Conservation (phyloP, 1,140 invertebrate genomes). For the Drosophila fuyamai region DNA sequence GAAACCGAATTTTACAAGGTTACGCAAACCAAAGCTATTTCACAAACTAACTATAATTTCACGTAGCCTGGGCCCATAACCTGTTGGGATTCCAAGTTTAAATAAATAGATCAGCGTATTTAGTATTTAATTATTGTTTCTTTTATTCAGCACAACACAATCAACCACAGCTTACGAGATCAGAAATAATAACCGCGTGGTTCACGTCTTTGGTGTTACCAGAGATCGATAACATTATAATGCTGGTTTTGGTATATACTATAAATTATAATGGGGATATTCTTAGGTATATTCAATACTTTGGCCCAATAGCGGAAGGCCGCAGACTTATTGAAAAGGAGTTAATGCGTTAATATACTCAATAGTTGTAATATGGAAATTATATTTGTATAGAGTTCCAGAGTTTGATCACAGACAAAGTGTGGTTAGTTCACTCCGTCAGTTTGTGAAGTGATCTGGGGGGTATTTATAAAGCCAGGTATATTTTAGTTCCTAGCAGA, state of each 20-base stretch:
- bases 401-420: too few relatives aligned
- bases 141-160: background rate
- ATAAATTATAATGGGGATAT: background rate
- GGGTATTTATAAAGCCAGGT: too few relatives aligned
- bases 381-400: too few relatives aligned
- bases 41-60: background rate
- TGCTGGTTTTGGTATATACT: background rate
- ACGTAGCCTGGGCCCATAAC: slow-evolving; percentile 3
- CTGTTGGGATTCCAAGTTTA: background rate
- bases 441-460: too few relatives aligned
- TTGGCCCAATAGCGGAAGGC: too few relatives aligned
- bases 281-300: background rate
- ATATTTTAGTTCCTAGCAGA: too few relatives aligned
- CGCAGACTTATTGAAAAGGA: too few relatives aligned
- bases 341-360: too few relatives aligned
- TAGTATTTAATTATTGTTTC: background rate
- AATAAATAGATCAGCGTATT: background rate
- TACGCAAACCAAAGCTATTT: background rate
- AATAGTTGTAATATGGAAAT: too few relatives aligned
- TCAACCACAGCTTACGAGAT: background rate
- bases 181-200: background rate
- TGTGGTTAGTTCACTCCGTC: too few relatives aligned
- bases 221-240: too few relatives aligned
- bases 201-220: background rate
- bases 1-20: background rate